These are phyloP conservation scores for Genyomyrus donnyi DNA, from an alignment of 2,113 vertebrate genomes.

Conservation along the genomic window DNA sequence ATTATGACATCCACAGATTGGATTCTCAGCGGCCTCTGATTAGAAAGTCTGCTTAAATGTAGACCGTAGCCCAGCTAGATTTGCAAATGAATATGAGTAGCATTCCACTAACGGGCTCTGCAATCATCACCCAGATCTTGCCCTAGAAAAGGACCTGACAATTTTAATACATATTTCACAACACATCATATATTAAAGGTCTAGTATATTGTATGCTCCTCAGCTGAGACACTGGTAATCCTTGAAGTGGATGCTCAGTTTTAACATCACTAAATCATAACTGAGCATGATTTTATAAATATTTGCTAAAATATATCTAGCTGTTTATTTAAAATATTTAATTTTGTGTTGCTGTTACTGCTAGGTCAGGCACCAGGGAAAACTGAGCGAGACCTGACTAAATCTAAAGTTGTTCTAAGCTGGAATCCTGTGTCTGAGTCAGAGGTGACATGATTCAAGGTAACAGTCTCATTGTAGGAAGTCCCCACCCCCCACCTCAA, in stretches of 20 bases:
- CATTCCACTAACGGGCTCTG: neutral
- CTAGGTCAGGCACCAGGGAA: conserved; percentile 75
- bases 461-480: conserved; percentile 37
- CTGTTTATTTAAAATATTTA: neutral
- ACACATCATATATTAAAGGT: neutral
- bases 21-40: neutral
- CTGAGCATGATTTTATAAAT: neutral
- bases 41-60: neutral
- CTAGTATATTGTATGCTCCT: neutral
- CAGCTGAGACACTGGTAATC: neutral
- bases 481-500: conserved; percentile 8
- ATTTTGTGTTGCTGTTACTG: conserved; percentile 53
- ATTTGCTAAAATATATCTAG: neutral
- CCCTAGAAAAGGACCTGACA: neutral
- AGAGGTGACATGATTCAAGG: conserved; percentile 82
- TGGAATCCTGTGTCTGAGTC: conserved; percentile 82
- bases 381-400: conserved; percentile 77
- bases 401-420: conserved; percentile 81
- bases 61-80: neutral
- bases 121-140: neutral
- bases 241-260: neutral
- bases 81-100: neutral
- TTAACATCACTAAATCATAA: neutral
- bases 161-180: neutral
- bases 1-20: neutral